Evolutionary conservation across 1,140 invertebrate species (phyloP).

Genomic region (Conus betulinus): DNA sequence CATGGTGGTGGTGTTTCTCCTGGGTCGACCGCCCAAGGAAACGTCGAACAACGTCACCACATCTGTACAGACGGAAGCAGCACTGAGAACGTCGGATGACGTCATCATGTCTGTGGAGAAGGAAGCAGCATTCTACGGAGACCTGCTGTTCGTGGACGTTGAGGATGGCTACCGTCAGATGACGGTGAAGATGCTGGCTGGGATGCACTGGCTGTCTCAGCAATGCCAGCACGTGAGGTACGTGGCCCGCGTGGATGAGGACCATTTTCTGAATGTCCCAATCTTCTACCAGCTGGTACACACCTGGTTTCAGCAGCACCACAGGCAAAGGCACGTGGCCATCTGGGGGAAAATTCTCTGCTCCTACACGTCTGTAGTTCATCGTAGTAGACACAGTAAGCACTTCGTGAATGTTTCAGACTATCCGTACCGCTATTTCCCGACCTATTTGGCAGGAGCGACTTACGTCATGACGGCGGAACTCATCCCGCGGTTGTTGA

Average conservation of each 20-base stretch:
- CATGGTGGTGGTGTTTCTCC: conserved; percentile 44
- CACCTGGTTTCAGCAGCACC: conserved; percentile 86
- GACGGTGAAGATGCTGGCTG: conserved; percentile 83
- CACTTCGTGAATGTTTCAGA: neutral
- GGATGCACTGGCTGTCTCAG: conserved; percentile 84
- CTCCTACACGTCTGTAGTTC: neutral
- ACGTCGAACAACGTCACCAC: too few relatives aligned
- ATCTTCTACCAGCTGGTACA: conserved; percentile 94
- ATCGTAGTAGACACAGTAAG: conserved; percentile 25
- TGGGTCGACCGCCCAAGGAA: neutral
- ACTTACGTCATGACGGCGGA: too few relatives aligned
- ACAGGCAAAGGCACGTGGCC: conserved; percentile 49
- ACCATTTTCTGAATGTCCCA: conserved; percentile 70
- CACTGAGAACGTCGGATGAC: neutral
- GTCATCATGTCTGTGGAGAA: neutral
- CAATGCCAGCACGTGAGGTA: conserved; percentile 77
- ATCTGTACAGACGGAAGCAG: neutral
- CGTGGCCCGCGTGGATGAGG: neutral
- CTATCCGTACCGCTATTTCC: too few relatives aligned
- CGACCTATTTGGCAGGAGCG: too few relatives aligned
- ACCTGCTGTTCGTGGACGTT: conserved; percentile 59
- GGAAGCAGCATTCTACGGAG: conserved; percentile 50
- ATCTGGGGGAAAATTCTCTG: conserved; percentile 27
- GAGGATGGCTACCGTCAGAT: conserved; percentile 56
- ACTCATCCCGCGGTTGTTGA: too few relatives aligned